These are phyloP conservation scores for Phrynocephalus forsythii DNA, from an alignment of 2,797 vertebrate species.

Conservation along the genomic window DNA sequence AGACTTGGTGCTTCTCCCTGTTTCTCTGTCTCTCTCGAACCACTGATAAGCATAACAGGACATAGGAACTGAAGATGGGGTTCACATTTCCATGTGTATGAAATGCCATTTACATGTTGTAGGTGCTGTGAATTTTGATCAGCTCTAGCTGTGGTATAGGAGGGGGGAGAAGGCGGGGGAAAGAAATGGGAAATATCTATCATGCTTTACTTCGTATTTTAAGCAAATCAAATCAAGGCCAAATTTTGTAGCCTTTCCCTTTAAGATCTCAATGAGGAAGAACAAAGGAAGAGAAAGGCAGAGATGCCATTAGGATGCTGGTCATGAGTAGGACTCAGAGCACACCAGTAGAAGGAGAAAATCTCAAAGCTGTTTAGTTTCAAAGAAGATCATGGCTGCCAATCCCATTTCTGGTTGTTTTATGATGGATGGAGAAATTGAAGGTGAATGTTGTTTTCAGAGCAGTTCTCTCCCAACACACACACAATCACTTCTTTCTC, in stretches of 20 bases:
- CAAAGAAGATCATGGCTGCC: slow-evolving; percentile 58
- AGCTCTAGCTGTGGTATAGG: slow-evolving; percentile 16
- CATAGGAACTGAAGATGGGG: slow-evolving; percentile 67
- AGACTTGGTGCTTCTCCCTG: slow-evolving; percentile 63
- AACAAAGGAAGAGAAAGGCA: slow-evolving; percentile 21
- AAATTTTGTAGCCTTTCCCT: slow-evolving; percentile 51
- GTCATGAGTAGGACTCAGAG: slow-evolving; percentile 63
- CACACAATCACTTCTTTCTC: slow-evolving; percentile 1
- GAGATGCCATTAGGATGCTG: slow-evolving; percentile 9
- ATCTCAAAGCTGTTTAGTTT: slow-evolving; percentile 60
- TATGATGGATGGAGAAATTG: slow-evolving; percentile 60
- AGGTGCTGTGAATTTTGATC: slow-evolving; percentile 67
- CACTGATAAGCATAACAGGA: slow-evolving; percentile 73
- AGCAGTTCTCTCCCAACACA: background rate
- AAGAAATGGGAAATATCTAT: slow-evolving; percentile 53
- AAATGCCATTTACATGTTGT: slow-evolving; percentile 73
- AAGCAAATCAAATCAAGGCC: slow-evolving; percentile 39
- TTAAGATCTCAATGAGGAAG: background rate
- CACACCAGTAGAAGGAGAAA: slow-evolving; percentile 57
- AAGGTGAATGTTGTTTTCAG: slow-evolving; percentile 64
- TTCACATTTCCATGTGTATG: slow-evolving; percentile 72
- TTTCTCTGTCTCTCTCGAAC: slow-evolving; percentile 63
- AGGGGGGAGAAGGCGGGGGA: background rate
- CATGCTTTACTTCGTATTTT: slow-evolving; percentile 40
- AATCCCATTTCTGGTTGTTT: slow-evolving; percentile 49